Conservation (phyloP, 2,113 vertebrate species). For the Myodes glareolus region DNA sequence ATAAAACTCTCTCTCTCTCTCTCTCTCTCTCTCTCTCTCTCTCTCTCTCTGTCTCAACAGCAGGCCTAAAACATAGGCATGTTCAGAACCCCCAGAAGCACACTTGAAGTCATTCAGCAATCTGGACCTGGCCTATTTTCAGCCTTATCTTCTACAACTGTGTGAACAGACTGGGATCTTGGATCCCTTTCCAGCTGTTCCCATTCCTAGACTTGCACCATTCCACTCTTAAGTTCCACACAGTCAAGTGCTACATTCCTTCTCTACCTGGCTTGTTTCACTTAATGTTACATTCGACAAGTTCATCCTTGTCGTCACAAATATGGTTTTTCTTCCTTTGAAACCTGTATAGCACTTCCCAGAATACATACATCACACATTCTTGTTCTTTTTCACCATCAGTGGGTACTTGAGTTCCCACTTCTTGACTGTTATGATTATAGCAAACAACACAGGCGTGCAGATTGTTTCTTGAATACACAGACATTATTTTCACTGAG, state of each 20-base stretch:
- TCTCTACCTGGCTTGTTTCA: background rate
- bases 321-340: background rate
- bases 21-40: too few species aligned
- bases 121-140: background rate
- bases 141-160: background rate
- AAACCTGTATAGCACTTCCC: background rate
- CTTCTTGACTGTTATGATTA: background rate
- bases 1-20: background rate
- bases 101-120: background rate
- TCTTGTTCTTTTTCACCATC: background rate
- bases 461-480: background rate
- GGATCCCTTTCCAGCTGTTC: background rate
- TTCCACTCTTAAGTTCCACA: background rate
- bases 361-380: background rate
- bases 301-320: background rate
- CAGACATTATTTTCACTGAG: background rate
- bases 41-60: too few species aligned
- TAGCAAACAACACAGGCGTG: background rate
- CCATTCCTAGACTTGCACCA: background rate
- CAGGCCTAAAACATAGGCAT: background rate
- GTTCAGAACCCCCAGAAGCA: background rate
- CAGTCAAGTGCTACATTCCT: too few species aligned
- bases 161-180: background rate
- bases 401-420: background rate
- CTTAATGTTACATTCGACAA: background rate